phyloP scores from a whole-genome alignment of 2,888 invertebrate species.

The Metalampra italica region DNA sequence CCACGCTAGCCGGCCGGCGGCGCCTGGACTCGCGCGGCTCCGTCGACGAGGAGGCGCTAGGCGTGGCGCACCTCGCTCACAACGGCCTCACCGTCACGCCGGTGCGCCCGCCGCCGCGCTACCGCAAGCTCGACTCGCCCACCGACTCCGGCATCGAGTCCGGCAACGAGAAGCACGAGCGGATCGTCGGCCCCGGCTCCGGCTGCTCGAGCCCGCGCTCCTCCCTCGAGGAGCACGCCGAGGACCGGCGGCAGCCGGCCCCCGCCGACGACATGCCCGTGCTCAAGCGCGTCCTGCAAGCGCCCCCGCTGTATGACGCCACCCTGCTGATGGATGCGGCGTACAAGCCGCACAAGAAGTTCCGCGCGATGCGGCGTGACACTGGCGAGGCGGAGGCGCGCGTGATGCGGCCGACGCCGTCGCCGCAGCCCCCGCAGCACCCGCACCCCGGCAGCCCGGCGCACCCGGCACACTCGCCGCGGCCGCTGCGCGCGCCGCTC shows the following conservation, averaged over 20 bases:
- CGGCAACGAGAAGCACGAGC: constrained; percentile 92
- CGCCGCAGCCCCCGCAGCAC: constrained; percentile 73
- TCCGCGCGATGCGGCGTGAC: constrained; percentile 91
- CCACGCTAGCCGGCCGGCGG: constrained; percentile 85
- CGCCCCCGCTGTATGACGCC: constrained; percentile 94
- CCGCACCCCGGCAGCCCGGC: constrained; percentile 65
- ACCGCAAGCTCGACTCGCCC: constrained; percentile 92
- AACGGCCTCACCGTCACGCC: constrained; percentile 87
- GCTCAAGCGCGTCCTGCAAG: constrained; percentile 93
- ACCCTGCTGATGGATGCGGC: constrained; percentile 96
- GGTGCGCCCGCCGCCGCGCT: constrained; percentile 81
- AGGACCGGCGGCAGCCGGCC: constrained; percentile 76
- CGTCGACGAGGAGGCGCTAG: constrained; percentile 88
- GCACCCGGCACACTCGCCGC: constrained; percentile 74
- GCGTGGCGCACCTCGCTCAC: constrained; percentile 83
- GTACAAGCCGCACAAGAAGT: constrained; percentile 97
- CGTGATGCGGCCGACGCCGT: constrained; percentile 63
- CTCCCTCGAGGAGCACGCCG: constrained; percentile 87
- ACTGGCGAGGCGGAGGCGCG: constrained; percentile 85
- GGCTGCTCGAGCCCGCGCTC: constrained; percentile 93
- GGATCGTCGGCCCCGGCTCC: constrained; percentile 82
- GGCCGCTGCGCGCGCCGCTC: constrained; percentile 78
- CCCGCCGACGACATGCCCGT: constrained; percentile 95
- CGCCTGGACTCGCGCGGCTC: constrained; percentile 85
- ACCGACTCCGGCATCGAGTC: constrained; percentile 96